Conservation (phyloP, 2,113 vertebrate genomes). For the Columba janthina region DNA sequence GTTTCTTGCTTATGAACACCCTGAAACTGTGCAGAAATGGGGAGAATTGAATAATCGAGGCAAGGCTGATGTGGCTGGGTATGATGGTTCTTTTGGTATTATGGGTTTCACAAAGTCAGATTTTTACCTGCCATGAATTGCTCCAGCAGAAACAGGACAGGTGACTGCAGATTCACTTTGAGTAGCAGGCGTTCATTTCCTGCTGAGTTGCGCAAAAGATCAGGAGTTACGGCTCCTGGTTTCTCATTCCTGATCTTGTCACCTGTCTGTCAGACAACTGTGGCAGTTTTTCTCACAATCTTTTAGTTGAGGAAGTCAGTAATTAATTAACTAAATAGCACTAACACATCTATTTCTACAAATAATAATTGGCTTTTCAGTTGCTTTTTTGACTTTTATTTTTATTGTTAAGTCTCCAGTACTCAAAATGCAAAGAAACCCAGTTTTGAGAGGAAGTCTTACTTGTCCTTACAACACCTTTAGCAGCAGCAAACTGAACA, state of each 20-base stretch:
- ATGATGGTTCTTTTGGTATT: background rate
- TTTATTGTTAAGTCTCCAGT: background rate
- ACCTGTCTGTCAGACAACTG: background rate
- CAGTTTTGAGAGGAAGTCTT: background rate
- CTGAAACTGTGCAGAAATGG: accelerated
- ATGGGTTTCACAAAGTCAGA: background rate
- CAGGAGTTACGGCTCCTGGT: background rate
- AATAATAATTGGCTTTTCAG: background rate
- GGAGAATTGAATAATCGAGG: background rate
- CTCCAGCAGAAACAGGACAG: background rate
- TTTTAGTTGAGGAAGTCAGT: background rate
- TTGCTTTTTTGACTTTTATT: background rate
- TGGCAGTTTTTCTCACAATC: background rate
- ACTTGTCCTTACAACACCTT: background rate
- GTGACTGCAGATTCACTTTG: background rate
- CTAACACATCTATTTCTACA: background rate
- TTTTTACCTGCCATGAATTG: background rate
- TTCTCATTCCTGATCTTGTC: background rate
- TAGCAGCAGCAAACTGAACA: background rate
- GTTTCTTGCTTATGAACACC: background rate
- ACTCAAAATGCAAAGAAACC: background rate
- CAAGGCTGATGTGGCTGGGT: background rate
- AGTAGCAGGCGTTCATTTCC: background rate
- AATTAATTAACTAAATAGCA: background rate
- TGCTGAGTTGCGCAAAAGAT: background rate